These are phyloP conservation scores for Tetranychus truncatus DNA, from an alignment of 2,888 invertebrate genomes.

Conservation along the genomic window DNA sequence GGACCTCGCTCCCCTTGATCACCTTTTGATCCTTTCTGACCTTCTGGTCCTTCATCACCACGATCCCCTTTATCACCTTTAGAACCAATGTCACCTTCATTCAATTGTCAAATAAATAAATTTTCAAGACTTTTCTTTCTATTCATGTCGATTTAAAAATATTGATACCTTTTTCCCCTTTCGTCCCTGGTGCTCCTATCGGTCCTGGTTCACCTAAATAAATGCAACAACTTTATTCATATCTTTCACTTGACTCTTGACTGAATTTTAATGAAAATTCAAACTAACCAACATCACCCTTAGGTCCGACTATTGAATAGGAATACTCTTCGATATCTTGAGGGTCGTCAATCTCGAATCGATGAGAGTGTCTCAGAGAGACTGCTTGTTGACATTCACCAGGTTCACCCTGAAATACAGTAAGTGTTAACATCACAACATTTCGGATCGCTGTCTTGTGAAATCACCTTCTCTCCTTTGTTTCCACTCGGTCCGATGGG, in stretches of 20 bases:
- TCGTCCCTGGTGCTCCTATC: conserved; percentile 30
- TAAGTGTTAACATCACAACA: background rate
- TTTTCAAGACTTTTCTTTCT: background rate
- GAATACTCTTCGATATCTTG: conserved; percentile 7
- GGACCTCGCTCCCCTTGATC: conserved; percentile 19
- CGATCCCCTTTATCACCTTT: conserved; percentile 16
- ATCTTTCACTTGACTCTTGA: too few species aligned
- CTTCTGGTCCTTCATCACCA: background rate
- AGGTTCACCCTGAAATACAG: conserved; percentile 11
- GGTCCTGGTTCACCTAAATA: conserved; percentile 29
- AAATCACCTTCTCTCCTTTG: background rate
- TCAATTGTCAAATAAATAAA: background rate
- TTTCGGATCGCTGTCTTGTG: background rate
- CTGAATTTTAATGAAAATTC: background rate
- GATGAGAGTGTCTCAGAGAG: background rate
- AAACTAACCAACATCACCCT: conserved; percentile 27
- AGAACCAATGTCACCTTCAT: conserved; percentile 18
- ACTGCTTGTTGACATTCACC: conserved; percentile 10
- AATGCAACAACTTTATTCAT: background rate
- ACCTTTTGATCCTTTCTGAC: conserved; percentile 22
- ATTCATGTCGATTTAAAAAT: conserved; percentile 23
- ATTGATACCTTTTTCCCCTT: conserved; percentile 15
- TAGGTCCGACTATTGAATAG: conserved; percentile 22
- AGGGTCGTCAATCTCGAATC: conserved; percentile 4
- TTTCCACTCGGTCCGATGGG: background rate